These are phyloP conservation scores for Amphimallon solstitiale DNA, from an alignment of 2,888 invertebrate genomes.

Conservation along the genomic window DNA sequence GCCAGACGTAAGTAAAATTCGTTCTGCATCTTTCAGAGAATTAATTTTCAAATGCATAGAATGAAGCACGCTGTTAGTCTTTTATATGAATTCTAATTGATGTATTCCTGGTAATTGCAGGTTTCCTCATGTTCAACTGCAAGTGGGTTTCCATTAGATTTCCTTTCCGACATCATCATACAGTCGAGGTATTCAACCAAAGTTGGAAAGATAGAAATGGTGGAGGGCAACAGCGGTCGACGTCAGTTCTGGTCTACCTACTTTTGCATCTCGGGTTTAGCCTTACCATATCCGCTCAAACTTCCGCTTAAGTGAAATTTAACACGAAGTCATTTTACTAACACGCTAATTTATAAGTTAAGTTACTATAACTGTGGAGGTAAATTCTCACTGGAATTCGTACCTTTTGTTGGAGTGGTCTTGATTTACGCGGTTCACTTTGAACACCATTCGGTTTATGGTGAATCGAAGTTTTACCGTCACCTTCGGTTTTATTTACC, in stretches of 20 bases:
- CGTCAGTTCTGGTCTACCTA: conserved; percentile 7
- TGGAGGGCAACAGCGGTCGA: not conserved
- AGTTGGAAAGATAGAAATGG: conserved; percentile 31
- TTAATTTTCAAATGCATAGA: not conserved
- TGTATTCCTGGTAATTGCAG: conserved; percentile 38
- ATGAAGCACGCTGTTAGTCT: conserved; percentile 10
- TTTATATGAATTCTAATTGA: conserved; percentile 35
- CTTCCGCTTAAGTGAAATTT: conserved; percentile 42
- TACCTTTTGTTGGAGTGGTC: conserved; percentile 29
- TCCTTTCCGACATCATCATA: conserved; percentile 13
- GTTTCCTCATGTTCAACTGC: conserved; percentile 33
- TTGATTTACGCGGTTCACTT: conserved; percentile 25
- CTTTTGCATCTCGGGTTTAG: conserved; percentile 9
- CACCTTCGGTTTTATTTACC: conserved; percentile 14
- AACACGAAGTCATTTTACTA: conserved; percentile 40
- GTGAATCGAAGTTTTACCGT: conserved; percentile 2
- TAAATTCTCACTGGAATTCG: conserved; percentile 37
- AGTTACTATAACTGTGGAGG: conserved; percentile 25
- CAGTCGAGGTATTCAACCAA: conserved; percentile 1
- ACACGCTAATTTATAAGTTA: conserved; percentile 38
- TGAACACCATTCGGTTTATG: conserved; percentile 6
- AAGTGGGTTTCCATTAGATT: conserved; percentile 5
- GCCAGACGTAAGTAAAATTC: too few relatives aligned
- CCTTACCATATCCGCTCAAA: conserved; percentile 33
- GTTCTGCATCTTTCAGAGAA: not conserved